phyloP scores from a whole-genome alignment of 2,113 vertebrate species.

The Nestor notabilis region DNA sequence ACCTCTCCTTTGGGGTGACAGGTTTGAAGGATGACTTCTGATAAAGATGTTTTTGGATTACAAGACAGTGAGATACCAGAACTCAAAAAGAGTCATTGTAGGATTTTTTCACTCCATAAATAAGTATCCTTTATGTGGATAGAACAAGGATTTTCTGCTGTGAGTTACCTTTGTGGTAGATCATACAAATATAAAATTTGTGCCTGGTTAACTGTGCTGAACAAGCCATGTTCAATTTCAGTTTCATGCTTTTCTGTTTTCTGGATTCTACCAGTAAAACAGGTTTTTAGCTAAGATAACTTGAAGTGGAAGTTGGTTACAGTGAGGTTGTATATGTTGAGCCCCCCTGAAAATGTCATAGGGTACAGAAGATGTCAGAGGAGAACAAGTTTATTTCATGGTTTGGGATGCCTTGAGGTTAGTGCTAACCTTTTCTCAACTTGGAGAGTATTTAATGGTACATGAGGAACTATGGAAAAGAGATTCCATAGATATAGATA shows the following conservation, averaged over 20 bases:
- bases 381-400: not conserved
- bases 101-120: not conserved
- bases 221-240: not conserved
- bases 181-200: not conserved
- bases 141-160: not conserved
- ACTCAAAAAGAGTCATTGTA: not conserved
- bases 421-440: not conserved
- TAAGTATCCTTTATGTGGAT: not conserved
- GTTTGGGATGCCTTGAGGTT: not conserved
- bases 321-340: not conserved
- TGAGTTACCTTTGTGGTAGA: not conserved
- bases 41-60: not conserved
- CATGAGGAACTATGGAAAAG: not conserved
- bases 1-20: rapidly evolving
- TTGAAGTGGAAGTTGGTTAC: not conserved
- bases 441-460: not conserved
- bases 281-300: not conserved
- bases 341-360: not conserved
- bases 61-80: not conserved
- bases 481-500: not conserved
- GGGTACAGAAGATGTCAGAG: not conserved
- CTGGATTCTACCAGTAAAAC: not conserved
- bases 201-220: not conserved
- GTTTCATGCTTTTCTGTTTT: not conserved
- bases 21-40: not conserved